Conservation (phyloP, 35 echinoderm and acorn worm genomes). For the Lytechinus pictus region DNA sequence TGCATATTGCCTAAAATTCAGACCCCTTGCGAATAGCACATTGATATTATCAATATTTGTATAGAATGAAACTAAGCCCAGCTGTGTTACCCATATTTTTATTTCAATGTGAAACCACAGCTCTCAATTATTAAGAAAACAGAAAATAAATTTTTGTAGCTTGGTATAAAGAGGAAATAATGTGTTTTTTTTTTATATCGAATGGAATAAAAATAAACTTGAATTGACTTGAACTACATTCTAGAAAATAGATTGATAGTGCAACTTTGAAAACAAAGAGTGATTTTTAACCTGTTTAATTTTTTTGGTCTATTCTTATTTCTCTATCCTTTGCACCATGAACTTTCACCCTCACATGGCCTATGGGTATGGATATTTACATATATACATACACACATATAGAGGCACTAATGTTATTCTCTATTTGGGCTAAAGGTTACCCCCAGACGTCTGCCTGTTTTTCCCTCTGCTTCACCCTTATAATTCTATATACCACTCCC, state of each 20-base stretch:
- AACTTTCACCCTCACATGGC: neutral
- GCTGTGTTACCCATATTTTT: no score
- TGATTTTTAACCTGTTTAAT: neutral
- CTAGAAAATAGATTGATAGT: no score
- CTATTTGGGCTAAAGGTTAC: neutral
- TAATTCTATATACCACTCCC: neutral
- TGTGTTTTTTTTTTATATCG: neutral
- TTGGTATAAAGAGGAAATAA: no score
- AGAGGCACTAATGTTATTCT: neutral
- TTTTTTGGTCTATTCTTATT: neutral
- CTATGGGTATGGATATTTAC: neutral
- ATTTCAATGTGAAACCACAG: no score
- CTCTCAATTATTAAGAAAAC: no score
- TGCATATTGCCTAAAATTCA: no score
- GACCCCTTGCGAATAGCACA: no score
- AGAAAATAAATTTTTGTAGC: no score
- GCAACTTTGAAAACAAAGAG: no score
- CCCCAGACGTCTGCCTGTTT: neutral
- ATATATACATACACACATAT: neutral
- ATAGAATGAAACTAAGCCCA: no score
- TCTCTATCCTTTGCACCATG: neutral
- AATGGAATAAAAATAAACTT: no score
- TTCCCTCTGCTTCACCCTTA: neutral
- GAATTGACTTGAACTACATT: neutral
- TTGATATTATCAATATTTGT: no score